Conservation (phyloP, 2,888 invertebrate genomes). For the Nymphalis urticae region DNA sequence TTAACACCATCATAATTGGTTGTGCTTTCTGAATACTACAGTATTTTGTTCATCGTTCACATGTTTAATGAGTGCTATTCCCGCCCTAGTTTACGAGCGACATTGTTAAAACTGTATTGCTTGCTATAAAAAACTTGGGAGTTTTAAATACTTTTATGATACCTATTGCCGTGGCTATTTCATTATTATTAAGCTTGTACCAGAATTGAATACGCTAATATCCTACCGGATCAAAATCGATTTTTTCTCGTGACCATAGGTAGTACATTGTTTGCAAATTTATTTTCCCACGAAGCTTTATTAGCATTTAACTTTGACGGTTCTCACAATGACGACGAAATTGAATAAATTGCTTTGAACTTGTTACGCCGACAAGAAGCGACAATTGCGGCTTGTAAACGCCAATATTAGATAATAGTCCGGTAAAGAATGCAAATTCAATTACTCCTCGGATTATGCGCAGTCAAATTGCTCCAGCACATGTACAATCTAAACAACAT, state of each 20-base stretch:
- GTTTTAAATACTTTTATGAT: no score
- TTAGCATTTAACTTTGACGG: constrained; percentile 19
- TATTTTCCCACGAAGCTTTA: constrained; percentile 24
- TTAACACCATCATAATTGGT: no score
- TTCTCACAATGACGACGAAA: constrained; percentile 63
- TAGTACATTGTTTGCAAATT: background rate
- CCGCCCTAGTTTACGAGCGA: no score
- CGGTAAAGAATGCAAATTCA: constrained; percentile 75
- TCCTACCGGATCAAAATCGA: background rate
- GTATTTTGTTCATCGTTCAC: no score
- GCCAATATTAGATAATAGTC: constrained; percentile 77
- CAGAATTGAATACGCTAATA: background rate
- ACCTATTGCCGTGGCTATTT: background rate
- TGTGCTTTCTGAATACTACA: no score
- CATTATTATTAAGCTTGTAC: background rate
- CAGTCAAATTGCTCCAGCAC: constrained; percentile 5
- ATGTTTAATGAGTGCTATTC: no score
- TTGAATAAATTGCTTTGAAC: constrained; percentile 74
- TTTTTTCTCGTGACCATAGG: background rate
- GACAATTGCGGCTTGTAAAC: constrained; percentile 59
- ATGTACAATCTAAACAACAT: background rate
- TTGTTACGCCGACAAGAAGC: constrained; percentile 61
- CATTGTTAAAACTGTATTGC: no score
- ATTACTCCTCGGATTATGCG: constrained; percentile 49
- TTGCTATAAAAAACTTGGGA: no score